These are phyloP conservation scores for Lucifuga dentata DNA, from an alignment of 2,113 vertebrate species.

Conservation along the genomic window DNA sequence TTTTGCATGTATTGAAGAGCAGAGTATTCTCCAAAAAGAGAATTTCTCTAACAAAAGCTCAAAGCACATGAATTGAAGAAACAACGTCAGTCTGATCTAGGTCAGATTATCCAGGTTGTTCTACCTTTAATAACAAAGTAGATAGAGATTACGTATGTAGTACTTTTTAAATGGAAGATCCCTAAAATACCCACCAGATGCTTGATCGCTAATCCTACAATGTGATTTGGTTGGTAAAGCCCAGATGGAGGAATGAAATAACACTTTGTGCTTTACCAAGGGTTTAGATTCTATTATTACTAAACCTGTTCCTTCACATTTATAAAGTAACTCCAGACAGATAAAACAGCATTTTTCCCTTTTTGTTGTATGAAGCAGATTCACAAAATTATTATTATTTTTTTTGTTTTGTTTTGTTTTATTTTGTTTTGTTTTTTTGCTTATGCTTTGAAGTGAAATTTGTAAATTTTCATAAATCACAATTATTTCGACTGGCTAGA, in stretches of 20 bases:
- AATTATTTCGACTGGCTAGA: too few relatives aligned
- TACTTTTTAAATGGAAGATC: slow-evolving; percentile 27
- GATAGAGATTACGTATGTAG: neutral
- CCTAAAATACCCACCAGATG: slow-evolving; percentile 60
- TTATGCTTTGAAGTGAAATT: too few relatives aligned
- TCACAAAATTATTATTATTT: neutral
- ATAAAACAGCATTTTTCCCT: neutral
- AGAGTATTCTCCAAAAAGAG: neutral
- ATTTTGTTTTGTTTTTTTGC: too few relatives aligned
- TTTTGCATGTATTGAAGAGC: too few relatives aligned
- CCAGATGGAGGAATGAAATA: slow-evolving; percentile 39
- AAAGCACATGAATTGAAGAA: neutral
- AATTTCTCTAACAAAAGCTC: neutral
- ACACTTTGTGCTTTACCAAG: slow-evolving; percentile 38
- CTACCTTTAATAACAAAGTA: neutral
- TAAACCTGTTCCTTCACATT: slow-evolving; percentile 33
- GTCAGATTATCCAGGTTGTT: neutral
- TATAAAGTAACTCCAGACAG: slow-evolving; percentile 18
- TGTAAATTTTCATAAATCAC: too few relatives aligned
- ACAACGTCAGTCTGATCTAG: neutral
- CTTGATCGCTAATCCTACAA: slow-evolving; percentile 58
- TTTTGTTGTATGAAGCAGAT: slow-evolving; percentile 18
- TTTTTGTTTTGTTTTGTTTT: slow-evolving; percentile 8
- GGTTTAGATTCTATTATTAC: slow-evolving; percentile 61
- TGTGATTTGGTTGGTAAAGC: slow-evolving; percentile 30